Percentiles rank a stretch among this genome's conserved stretches.
These are phyloP conservation scores for Chiroxiphia lanceolata DNA, from an alignment of 2,797 vertebrate species.

Conservation along the genomic window DNA sequence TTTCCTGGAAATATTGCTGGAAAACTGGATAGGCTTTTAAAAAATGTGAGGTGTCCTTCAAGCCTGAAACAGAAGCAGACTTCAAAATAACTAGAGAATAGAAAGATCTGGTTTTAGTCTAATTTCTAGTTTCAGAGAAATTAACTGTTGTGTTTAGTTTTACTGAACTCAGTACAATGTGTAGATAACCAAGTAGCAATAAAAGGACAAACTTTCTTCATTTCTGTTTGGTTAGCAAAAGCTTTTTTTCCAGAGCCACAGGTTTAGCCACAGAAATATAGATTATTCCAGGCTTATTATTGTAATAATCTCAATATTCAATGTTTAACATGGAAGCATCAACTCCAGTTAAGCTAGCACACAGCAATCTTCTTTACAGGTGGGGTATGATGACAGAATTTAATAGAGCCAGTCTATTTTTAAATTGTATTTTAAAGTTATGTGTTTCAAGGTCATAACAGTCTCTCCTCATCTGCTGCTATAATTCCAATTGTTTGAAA, in stretches of 20 bases:
- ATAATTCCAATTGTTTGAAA: background rate
- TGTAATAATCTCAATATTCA: background rate
- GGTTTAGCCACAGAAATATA: background rate
- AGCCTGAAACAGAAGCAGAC: background rate
- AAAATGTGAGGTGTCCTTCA: background rate
- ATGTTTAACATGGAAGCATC: background rate
- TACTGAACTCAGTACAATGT: background rate
- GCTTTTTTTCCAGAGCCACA: background rate
- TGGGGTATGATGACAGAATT: background rate
- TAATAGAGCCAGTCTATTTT: background rate
- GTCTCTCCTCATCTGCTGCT: background rate
- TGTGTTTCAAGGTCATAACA: background rate
- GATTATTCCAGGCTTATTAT: background rate
- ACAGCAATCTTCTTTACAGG: background rate
- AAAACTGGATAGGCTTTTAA: background rate
- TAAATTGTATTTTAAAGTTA: background rate
- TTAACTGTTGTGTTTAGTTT: background rate
- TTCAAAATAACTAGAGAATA: background rate
- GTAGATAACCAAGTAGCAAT: background rate
- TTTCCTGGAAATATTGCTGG: background rate
- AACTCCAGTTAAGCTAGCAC: background rate
- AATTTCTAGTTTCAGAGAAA: background rate
- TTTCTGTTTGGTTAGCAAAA: background rate
- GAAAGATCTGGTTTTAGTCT: background rate
- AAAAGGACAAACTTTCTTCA: background rate